Evolutionary conservation across 2,113 vertebrate genomes (phyloP).

Genomic region (Zosterops lateralis): DNA sequence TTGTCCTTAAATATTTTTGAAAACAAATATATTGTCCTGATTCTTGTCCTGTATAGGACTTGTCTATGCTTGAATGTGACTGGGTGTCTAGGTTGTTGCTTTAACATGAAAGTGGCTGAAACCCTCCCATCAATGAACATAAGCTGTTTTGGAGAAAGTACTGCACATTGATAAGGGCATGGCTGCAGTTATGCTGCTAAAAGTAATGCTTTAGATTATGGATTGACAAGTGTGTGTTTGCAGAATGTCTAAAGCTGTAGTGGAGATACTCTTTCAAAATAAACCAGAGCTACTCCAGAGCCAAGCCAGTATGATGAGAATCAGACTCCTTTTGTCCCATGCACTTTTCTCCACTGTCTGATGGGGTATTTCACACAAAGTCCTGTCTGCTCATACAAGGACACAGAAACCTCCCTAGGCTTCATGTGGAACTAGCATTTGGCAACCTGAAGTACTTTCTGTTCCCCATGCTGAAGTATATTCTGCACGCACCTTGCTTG

Average conservation of each 20-base stretch:
- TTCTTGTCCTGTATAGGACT: not conserved
- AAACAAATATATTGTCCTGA: not conserved
- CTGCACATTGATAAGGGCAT: not conserved
- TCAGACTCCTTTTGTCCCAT: not conserved
- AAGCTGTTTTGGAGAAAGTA: not conserved
- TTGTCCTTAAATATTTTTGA: not conserved
- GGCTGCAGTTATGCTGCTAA: not conserved
- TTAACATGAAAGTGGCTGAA: not conserved
- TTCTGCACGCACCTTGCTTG: rapidly evolving
- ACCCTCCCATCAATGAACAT: not conserved
- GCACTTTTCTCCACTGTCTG: not conserved
- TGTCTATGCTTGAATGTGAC: not conserved
- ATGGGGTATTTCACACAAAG: not conserved
- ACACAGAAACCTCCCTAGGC: not conserved
- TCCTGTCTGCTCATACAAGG: not conserved
- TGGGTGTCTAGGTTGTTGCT: not conserved
- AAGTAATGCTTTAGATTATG: not conserved
- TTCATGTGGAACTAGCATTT: not conserved
- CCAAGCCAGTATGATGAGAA: not conserved
- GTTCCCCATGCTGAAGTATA: not conserved
- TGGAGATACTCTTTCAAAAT: not conserved
- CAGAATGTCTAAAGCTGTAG: not conserved
- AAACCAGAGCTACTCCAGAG: not conserved
- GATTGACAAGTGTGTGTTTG: not conserved
- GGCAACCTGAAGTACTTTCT: not conserved